Base-by-base conservation (phyloP, 2,888 invertebrate species). In the Graphium colonna region DNA sequence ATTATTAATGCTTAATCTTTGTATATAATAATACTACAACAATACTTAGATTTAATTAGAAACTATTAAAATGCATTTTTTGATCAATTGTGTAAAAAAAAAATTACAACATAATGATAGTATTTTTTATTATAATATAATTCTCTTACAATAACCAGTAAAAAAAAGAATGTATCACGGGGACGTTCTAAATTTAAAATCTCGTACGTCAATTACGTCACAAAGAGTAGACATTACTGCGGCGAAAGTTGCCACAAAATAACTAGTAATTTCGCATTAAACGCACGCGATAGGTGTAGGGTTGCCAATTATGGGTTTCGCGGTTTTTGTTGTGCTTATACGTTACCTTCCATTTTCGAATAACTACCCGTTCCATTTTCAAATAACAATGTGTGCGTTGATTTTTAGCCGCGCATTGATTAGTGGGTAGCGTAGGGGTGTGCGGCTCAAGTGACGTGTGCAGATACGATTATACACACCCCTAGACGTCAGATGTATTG, bases 281-380 rank as follows among this genome's bases (percentile, higher is more conserved):
- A 78, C 36, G 36, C 36, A 9, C 33, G 33, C 13, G 12, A 21
- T 36, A 36, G 13, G 71, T 63, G 62, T 73, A 64, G 70, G 65
- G 75, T 77, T 77, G 69, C 71, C 72, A 72, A 81, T 78, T 58
- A 72, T 58, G 36, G 73, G 75, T 75, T 73, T 58, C 60, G 62
- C 46, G 62, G 71, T 75, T 75, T 77, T 73, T 88, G 85, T 88
- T 87, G 76, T 86, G 81, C 79, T 71, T 86, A 82, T 86, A 82
- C 58, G 69, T 87, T 83, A 79, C 84, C 69, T 47, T 57, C 58
- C 61, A n/a, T 57, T 68, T 67, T 65, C 56, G 57, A 57, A 63
- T 61, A 64, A 62, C 56, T 61, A 69, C n/a, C 2, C 21, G 21
- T 71, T 68, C 55, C 49, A 61, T 60, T 64, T 56, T 59, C 64